Percentiles rank a stretch among this genome's conserved stretches.
Evolutionary conservation across 2,797 vertebrate species (phyloP).

Genomic region (Hydrophis major): DNA sequence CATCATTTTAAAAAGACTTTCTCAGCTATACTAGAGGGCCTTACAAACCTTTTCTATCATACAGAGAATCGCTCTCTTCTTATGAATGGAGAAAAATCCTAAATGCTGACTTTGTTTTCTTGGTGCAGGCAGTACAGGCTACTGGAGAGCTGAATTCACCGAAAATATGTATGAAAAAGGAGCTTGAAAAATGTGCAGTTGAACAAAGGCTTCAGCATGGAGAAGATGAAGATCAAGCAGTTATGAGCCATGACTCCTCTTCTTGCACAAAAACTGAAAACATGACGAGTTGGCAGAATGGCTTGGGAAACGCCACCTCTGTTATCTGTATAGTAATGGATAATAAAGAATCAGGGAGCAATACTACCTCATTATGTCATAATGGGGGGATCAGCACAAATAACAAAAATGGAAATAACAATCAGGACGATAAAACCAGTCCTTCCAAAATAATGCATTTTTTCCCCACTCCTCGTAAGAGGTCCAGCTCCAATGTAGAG

Average conservation of each 20-base stretch:
- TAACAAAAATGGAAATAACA: slow-evolving; percentile 41
- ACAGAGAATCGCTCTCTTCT: background rate
- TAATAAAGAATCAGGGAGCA: slow-evolving; percentile 56
- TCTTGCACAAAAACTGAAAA: slow-evolving; percentile 50
- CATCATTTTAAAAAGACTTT: slow-evolving; percentile 10
- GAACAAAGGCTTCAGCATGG: slow-evolving; percentile 37
- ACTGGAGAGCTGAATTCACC: slow-evolving; percentile 69
- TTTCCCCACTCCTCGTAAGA: slow-evolving; percentile 80
- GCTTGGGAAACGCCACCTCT: slow-evolving; percentile 59
- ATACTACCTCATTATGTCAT: slow-evolving; percentile 45
- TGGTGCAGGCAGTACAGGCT: slow-evolving; percentile 71
- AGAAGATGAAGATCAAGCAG: slow-evolving; percentile 58
- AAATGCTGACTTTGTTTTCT: slow-evolving; percentile 59
- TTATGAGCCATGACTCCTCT: slow-evolving; percentile 64
- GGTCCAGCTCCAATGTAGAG: slow-evolving; percentile 62
- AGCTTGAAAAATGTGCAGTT: slow-evolving; percentile 18
- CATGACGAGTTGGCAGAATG: slow-evolving; percentile 71
- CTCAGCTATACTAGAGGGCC: background rate
- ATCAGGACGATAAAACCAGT: slow-evolving; percentile 73
- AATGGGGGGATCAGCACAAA: slow-evolving; percentile 54
- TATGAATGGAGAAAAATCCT: slow-evolving; percentile 11
- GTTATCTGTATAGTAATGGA: slow-evolving; percentile 61
- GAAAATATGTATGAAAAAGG: slow-evolving; percentile 51
- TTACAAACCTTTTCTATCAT: background rate
- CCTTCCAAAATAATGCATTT: slow-evolving; percentile 85